These are phyloP conservation scores for Mythimna loreyi DNA, from an alignment of 2,888 invertebrate species.

Conservation along the genomic window DNA sequence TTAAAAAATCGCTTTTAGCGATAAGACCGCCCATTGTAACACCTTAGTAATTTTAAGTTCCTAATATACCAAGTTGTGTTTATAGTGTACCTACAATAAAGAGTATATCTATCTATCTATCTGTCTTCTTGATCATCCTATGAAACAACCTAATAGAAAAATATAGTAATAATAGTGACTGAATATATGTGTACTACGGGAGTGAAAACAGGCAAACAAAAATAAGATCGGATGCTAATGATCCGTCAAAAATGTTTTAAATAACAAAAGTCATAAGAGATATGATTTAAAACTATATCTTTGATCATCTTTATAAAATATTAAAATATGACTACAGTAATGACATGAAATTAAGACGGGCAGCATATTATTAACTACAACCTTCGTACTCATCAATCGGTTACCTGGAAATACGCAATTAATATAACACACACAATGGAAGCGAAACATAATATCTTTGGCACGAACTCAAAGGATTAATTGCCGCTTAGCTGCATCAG, in stretches of 20 bases:
- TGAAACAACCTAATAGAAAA: too few species aligned
- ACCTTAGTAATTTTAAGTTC: too few species aligned
- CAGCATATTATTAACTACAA: conserved; percentile 14
- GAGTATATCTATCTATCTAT: too few species aligned
- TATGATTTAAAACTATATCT: too few species aligned
- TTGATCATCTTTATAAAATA: neutral
- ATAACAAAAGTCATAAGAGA: neutral
- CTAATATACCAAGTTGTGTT: too few species aligned
- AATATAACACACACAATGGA: conserved; percentile 78
- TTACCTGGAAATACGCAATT: conserved; percentile 68
- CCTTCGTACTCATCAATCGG: conserved; percentile 39
- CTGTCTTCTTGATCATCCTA: neutral
- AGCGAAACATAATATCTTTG: conserved; percentile 77
- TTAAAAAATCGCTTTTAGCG: too few species aligned
- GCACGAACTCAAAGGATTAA: conserved; percentile 75
- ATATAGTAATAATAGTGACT: too few species aligned
- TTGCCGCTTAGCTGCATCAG: conserved; percentile 29
- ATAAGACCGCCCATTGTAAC: too few species aligned
- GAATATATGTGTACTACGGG: too few species aligned
- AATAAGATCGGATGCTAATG: too few species aligned
- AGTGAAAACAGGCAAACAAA: too few species aligned
- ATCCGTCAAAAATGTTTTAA: neutral
- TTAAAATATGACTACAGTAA: neutral
- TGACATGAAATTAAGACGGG: neutral
- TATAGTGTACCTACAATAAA: too few species aligned